Conservation (phyloP, 2,888 invertebrate species). For the Prionchulus punctatus region DNA sequence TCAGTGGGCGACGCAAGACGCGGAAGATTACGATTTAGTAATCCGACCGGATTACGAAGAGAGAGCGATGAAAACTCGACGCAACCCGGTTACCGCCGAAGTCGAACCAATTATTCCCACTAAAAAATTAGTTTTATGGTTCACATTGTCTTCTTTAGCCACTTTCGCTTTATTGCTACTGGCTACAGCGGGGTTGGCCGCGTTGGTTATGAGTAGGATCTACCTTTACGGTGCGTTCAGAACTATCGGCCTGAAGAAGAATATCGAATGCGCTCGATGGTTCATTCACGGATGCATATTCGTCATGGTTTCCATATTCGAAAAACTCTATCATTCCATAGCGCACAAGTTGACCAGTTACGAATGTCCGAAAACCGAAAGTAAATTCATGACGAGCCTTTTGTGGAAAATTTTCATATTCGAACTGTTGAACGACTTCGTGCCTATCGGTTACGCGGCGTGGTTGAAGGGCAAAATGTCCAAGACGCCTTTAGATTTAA, state of each 20-base stretch:
- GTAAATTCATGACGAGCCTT: not conserved
- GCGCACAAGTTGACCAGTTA: not conserved
- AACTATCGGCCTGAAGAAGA: not conserved
- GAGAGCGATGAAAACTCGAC: not conserved
- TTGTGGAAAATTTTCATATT: conserved; percentile 5
- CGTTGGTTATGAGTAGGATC: not conserved
- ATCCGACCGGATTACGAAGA: conserved; percentile 1
- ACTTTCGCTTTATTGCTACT: not conserved
- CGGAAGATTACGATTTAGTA: not conserved
- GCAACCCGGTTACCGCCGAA: not conserved
- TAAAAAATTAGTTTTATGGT: not conserved
- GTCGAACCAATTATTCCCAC: not conserved
- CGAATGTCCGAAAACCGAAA: conserved; percentile 1
- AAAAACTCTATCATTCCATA: not conserved
- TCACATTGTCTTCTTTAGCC: not conserved
- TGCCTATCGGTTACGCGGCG: conserved; percentile 2
- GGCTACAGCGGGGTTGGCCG: not conserved
- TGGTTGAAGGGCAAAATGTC: not conserved
- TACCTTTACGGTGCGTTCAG: not conserved
- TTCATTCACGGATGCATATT: not conserved
- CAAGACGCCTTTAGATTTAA: not conserved
- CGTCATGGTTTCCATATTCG: not conserved
- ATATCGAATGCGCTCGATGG: conserved; percentile 1
- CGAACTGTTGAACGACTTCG: conserved; percentile 4
- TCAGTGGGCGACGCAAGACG: conserved; percentile 3